Percentiles rank a stretch among this genome's conserved stretches.
These are phyloP conservation scores for Cochlearius cochlearius DNA, from an alignment of 2,113 vertebrate genomes.

Conservation along the genomic window DNA sequence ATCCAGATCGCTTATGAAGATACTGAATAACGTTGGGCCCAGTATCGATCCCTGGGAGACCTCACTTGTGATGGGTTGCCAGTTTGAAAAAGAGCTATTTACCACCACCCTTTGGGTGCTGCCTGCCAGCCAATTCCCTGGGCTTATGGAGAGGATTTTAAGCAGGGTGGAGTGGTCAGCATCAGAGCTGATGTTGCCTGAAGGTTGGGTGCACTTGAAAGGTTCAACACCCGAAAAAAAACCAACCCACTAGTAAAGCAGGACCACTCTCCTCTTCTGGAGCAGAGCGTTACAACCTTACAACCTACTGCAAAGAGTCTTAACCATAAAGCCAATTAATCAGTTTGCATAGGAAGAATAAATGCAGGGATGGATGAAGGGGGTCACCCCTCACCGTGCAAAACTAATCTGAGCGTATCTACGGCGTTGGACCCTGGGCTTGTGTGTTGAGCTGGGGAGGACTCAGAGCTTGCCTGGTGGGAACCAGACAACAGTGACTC, in stretches of 20 bases:
- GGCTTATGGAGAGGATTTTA: not conserved
- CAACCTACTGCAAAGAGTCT: not conserved
- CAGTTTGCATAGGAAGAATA: rapidly evolving
- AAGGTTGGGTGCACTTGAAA: not conserved
- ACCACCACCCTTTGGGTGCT: too few relatives aligned
- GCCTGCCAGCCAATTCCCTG: too few relatives aligned
- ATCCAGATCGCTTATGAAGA: too few relatives aligned
- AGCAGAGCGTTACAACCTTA: not conserved
- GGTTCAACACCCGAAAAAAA: not conserved
- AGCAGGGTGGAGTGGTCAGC: not conserved
- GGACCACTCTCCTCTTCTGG: not conserved
- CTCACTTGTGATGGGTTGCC: too few relatives aligned
- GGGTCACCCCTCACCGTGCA: not conserved
- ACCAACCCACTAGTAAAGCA: not conserved
- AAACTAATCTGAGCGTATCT: not conserved
- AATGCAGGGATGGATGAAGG: not conserved
- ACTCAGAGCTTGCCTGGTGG: not conserved
- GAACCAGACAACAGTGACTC: not conserved
- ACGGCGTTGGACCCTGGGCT: rapidly evolving
- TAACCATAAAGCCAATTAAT: not conserved
- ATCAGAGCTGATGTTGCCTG: not conserved
- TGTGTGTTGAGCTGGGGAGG: not conserved
- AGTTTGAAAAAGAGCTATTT: too few relatives aligned
- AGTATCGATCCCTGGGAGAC: too few relatives aligned
- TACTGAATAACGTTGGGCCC: too few relatives aligned